Evolutionary conservation across 1,140 invertebrate genomes (phyloP).

Genomic region (Homalodisca vitripennis): DNA sequence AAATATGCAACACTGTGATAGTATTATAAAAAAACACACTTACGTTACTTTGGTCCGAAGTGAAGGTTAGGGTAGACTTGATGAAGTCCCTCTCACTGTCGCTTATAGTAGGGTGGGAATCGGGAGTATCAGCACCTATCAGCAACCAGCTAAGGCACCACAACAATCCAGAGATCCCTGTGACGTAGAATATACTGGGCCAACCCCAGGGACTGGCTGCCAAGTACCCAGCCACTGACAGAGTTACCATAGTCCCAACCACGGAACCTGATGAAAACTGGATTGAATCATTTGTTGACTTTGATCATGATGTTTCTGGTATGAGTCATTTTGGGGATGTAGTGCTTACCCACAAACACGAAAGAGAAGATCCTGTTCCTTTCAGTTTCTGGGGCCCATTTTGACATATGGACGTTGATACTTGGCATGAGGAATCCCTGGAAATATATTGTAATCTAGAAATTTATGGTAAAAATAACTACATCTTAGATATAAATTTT

Average conservation of each 20-base stretch:
- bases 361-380: constrained; percentile 36
- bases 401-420: constrained; percentile 37
- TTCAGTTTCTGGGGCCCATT: constrained; percentile 37
- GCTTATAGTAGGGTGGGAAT: constrained; percentile 56
- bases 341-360: constrained; percentile 36
- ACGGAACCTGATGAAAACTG: constrained; percentile 31
- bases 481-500: too few species aligned
- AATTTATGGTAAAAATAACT: too few species aligned
- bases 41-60: constrained; percentile 34
- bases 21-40: too few species aligned
- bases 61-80: constrained; percentile 31
- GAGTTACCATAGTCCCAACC: constrained; percentile 54
- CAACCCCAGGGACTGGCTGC: too few species aligned
- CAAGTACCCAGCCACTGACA: constrained; percentile 63
- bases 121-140: constrained; percentile 65
- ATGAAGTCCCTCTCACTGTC: constrained; percentile 52
- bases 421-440: constrained; percentile 37
- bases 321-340: too few species aligned
- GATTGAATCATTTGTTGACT: too few species aligned
- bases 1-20: too few species aligned
- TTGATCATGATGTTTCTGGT: too few species aligned
- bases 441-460: too few species aligned
- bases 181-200: too few species aligned
- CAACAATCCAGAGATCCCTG: too few species aligned
- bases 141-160: constrained; percentile 62